These are phyloP conservation scores for Mylabris sibirica DNA, from an alignment of 2,888 invertebrate genomes.

Conservation along the genomic window DNA sequence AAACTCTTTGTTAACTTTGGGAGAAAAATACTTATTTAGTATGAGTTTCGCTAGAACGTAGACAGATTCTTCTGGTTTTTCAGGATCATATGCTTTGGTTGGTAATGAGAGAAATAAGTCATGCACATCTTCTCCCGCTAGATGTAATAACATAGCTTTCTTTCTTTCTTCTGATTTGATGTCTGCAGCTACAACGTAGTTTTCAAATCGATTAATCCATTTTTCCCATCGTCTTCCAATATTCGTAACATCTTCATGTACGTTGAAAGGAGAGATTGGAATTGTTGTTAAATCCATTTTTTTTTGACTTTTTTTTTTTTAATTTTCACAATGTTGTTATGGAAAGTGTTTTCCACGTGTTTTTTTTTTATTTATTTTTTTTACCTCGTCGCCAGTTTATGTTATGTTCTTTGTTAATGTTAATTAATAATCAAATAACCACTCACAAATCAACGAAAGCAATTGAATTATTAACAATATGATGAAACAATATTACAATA, in stretches of 20 bases:
- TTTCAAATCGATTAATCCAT: constrained; percentile 11
- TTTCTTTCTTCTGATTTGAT: neutral
- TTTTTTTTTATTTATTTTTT: too few species aligned
- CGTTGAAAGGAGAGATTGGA: neutral
- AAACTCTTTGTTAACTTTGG: constrained; percentile 19
- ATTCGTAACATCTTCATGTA: constrained; percentile 4
- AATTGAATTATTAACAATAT: too few species aligned
- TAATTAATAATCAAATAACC: too few species aligned
- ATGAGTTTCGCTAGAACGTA: neutral
- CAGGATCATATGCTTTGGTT: too few species aligned
- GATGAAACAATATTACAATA: too few species aligned
- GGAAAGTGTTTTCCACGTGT: neutral
- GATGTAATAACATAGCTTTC: neutral
- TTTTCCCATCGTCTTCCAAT: constrained; percentile 3
- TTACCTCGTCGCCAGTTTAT: constrained; percentile 4
- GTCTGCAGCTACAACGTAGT: constrained; percentile 2
- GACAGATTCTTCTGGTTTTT: too few species aligned
- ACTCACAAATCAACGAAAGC: too few species aligned
- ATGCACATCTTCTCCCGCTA: constrained; percentile 7
- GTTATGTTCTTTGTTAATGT: constrained; percentile 1
- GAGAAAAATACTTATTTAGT: constrained; percentile 15
- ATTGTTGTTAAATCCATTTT: neutral
- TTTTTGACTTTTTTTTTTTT: too few species aligned
- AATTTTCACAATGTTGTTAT: too few species aligned
- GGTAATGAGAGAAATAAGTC: neutral